Evolutionary conservation across 2,113 vertebrate genomes (phyloP).

Genomic region (Hypocryptadius cinnamomeus): DNA sequence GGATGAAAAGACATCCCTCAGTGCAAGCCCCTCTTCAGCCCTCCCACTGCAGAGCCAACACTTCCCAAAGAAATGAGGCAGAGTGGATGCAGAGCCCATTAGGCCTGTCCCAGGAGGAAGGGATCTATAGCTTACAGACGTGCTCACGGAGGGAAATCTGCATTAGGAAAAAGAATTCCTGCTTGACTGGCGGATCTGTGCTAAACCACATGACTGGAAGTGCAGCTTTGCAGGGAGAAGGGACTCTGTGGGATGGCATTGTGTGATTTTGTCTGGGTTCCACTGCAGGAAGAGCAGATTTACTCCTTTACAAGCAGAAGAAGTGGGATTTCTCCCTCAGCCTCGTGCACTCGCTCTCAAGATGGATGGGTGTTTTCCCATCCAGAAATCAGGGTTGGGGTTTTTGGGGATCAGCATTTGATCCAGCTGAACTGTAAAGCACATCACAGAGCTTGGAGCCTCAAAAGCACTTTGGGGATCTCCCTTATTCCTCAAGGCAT

Average conservation of each 20-base stretch:
- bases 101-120: slow-evolving; percentile 18
- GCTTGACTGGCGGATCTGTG: not conserved
- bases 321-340: not conserved
- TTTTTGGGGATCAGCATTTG: not conserved
- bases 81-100: slow-evolving; percentile 44
- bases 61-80: not conserved
- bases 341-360: accelerated
- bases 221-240: not conserved
- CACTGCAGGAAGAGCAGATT: not conserved
- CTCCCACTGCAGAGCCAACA: not conserved
- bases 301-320: not conserved
- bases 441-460: not conserved
- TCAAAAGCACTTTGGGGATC: not conserved
- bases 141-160: slow-evolving; percentile 40
- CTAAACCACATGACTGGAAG: not conserved
- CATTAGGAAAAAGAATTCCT: not conserved
- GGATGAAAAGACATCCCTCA: not conserved
- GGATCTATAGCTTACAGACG: slow-evolving; percentile 34
- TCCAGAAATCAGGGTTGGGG: not conserved
- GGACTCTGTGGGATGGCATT: not conserved
- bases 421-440: not conserved
- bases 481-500: not conserved
- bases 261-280: not conserved
- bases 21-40: not conserved
- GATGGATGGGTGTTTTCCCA: not conserved